phyloP scores from a whole-genome alignment of 2,113 vertebrate species.

The Triplophysa rosa region DNA sequence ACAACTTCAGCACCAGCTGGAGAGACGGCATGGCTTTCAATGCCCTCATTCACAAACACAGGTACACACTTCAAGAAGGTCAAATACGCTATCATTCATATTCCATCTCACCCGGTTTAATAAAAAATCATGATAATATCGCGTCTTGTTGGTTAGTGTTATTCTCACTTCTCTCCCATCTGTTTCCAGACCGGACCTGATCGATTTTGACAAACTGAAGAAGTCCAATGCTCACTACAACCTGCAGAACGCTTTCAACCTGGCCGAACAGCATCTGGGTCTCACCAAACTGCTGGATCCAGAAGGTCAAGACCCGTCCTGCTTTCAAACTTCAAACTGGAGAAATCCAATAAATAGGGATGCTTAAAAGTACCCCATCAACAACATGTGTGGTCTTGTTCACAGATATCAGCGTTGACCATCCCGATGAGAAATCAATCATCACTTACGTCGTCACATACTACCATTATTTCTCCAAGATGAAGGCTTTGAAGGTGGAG shows the following conservation, averaged over 20 bases:
- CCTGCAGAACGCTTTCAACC: slow-evolving; percentile 96
- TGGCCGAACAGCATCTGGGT: slow-evolving; percentile 95
- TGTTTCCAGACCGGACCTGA: slow-evolving; percentile 86
- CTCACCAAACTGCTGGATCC: slow-evolving; percentile 94
- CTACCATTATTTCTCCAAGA: slow-evolving; percentile 99
- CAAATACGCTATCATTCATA: no score
- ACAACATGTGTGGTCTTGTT: neutral
- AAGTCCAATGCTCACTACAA: slow-evolving; percentile 98
- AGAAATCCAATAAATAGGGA: neutral
- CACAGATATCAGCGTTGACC: slow-evolving; percentile 96
- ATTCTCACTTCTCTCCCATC: neutral
- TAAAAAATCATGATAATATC: no score
- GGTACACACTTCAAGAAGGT: slow-evolving; percentile 67
- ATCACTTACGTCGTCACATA: slow-evolving; percentile 98
- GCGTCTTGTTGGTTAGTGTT: neutral
- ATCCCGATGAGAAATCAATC: slow-evolving; percentile 96
- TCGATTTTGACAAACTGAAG: slow-evolving; percentile 97
- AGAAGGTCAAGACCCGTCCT: slow-evolving; percentile 77
- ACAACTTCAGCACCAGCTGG: slow-evolving; percentile 97
- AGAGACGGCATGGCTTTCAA: slow-evolving; percentile 98
- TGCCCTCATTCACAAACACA: slow-evolving; percentile 96
- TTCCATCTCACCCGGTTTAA: no score
- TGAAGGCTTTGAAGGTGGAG: slow-evolving; percentile 97
- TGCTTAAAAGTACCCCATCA: neutral
- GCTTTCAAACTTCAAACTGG: neutral